Evolutionary conservation across 2,113 vertebrate genomes (phyloP).

Genomic region (Syngnathus typhle): DNA sequence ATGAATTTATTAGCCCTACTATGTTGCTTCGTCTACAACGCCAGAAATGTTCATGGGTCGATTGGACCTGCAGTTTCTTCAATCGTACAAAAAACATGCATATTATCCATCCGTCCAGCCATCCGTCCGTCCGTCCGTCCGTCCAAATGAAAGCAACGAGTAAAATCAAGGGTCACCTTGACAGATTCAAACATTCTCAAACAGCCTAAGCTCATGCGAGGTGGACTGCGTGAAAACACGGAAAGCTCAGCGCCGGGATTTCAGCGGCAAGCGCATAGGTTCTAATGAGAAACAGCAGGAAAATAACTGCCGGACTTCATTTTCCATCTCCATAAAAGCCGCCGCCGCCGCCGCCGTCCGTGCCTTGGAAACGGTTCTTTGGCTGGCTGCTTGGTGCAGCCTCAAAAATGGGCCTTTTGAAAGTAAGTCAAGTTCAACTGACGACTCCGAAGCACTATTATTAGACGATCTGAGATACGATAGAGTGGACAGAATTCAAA

Average conservation of each 20-base stretch:
- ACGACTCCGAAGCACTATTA: neutral
- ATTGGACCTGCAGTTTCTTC: neutral
- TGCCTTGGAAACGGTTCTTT: neutral
- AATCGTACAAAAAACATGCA: too few relatives aligned
- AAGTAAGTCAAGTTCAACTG: neutral
- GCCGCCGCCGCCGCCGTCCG: too few relatives aligned
- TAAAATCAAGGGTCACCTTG: neutral
- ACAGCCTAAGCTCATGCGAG: too few relatives aligned
- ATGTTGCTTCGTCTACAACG: neutral
- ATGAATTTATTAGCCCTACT: neutral
- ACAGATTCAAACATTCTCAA: neutral
- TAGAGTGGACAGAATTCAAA: too few relatives aligned
- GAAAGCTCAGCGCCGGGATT: neutral
- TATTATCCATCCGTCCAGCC: too few relatives aligned
- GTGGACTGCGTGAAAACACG: neutral
- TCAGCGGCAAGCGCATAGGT: constrained; percentile 17
- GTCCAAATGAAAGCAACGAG: neutral
- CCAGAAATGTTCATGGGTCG: neutral
- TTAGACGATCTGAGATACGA: too few relatives aligned
- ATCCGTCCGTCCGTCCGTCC: too few relatives aligned
- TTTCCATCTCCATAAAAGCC: constrained; percentile 9
- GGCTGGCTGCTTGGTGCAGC: neutral
- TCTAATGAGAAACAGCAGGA: constrained; percentile 8
- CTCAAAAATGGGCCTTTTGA: neutral
- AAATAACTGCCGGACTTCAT: constrained; percentile 8